Percentiles rank a stretch among this genome's conserved stretches.
These are phyloP conservation scores for Zygogramma bicolorata DNA, from an alignment of 2,888 invertebrate genomes.

Conservation along the genomic window DNA sequence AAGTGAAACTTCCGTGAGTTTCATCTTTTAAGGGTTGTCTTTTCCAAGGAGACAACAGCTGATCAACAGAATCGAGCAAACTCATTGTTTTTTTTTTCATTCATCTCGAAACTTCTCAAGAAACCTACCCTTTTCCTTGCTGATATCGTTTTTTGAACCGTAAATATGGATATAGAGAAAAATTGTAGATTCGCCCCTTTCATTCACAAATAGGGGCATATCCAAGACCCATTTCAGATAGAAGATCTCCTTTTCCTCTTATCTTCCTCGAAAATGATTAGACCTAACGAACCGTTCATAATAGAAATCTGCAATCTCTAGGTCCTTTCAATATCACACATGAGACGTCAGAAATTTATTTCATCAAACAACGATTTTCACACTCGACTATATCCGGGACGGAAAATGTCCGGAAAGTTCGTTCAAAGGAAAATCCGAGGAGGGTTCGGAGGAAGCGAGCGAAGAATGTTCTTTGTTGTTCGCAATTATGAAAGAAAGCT, in stretches of 20 bases:
- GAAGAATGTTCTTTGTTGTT: neutral
- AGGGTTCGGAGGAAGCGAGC: neutral
- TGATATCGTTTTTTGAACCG: too few species aligned
- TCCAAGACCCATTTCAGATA: neutral
- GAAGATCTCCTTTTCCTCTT: neutral
- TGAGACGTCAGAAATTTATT: neutral
- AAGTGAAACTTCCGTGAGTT: too few species aligned
- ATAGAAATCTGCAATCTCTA: neutral
- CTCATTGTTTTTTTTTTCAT: too few species aligned
- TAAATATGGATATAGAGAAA: neutral
- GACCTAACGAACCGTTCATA: neutral
- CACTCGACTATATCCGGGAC: slow-evolving; percentile 5
- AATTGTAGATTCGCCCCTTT: neutral
- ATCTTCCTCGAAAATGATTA: neutral
- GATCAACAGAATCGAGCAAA: too few species aligned
- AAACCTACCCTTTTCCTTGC: neutral
- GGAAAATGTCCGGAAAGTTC: neutral
- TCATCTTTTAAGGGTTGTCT: too few species aligned
- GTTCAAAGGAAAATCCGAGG: neutral
- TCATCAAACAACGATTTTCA: neutral
- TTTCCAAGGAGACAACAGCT: too few species aligned
- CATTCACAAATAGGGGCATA: neutral
- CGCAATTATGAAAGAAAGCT: neutral
- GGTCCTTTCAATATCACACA: neutral
- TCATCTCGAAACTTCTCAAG: too few species aligned